Percentiles rank a stretch among this genome's conserved stretches.
phyloP scores from a whole-genome alignment of 2,113 vertebrate species.

The Pao palembangensis region DNA sequence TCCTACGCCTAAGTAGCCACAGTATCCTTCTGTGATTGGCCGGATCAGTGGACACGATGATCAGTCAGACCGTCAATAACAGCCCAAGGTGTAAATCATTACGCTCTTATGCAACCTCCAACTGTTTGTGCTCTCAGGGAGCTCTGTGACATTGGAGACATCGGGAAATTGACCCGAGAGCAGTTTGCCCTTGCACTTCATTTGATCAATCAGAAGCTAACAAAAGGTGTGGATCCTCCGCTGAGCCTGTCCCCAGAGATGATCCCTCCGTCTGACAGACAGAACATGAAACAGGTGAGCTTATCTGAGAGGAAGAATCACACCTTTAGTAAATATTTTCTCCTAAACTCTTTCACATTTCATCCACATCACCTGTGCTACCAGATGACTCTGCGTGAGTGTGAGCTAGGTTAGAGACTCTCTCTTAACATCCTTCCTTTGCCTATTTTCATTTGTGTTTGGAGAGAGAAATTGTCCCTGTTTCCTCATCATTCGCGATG shows the following conservation, averaged over 20 bases:
- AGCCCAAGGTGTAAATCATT: slow-evolving; percentile 54
- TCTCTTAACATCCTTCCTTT: too few species aligned
- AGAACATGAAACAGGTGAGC: slow-evolving; percentile 79
- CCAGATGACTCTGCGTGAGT: slow-evolving; percentile 37
- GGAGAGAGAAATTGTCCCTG: too few species aligned
- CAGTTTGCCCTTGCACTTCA: slow-evolving; percentile 96
- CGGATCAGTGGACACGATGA: slow-evolving; percentile 16
- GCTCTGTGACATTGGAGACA: slow-evolving; percentile 91
- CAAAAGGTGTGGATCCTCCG: slow-evolving; percentile 90
- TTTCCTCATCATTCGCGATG: too few species aligned
- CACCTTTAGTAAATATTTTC: too few species aligned
- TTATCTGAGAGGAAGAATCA: background rate
- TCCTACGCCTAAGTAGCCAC: slow-evolving; percentile 12
- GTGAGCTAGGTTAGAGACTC: slow-evolving; percentile 7
- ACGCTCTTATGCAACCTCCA: slow-evolving; percentile 36
- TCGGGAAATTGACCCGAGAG: slow-evolving; percentile 92
- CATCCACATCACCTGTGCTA: slow-evolving; percentile 24
- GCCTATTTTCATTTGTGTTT: too few species aligned
- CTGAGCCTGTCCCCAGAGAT: slow-evolving; percentile 88
- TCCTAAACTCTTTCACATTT: slow-evolving; percentile 22
- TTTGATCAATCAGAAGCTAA: slow-evolving; percentile 93
- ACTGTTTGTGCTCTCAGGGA: slow-evolving; percentile 76
- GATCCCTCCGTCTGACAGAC: slow-evolving; percentile 92
- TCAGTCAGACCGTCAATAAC: slow-evolving; percentile 19
- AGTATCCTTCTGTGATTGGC: slow-evolving; percentile 10